These are phyloP conservation scores for Caenorhabditis sulstoni DNA, from an alignment of 2,888 invertebrate species.

Conservation along the genomic window DNA sequence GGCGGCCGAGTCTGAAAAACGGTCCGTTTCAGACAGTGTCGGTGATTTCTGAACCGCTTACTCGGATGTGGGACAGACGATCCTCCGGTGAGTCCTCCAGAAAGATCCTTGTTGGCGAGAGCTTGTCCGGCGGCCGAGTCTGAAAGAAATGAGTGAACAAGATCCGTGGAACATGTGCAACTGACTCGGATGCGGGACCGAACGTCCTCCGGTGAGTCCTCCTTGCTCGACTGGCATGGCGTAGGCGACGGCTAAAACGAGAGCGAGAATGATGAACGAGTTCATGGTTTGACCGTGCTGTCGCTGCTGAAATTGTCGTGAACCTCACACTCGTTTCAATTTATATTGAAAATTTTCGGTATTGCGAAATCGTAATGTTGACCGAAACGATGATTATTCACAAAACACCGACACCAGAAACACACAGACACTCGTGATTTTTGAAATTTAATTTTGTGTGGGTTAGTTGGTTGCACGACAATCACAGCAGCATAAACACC, in stretches of 20 bases:
- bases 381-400: conserved; percentile 1
- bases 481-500: conserved; percentile 29
- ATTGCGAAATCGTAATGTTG: conserved; percentile 17
- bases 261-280: conserved; percentile 40
- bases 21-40: background rate
- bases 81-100: conserved; percentile 39
- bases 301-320: conserved; percentile 47
- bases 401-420: conserved; percentile 25
- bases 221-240: conserved; percentile 57
- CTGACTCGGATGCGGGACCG: conserved; percentile 60
- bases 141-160: conserved; percentile 5
- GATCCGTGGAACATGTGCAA: background rate
- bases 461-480: conserved; percentile 54
- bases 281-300: conserved; percentile 18
- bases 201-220: conserved; percentile 50
- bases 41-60: too few relatives aligned
- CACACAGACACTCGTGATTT: conserved; percentile 14
- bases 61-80: conserved; percentile 52
- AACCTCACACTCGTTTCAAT: conserved; percentile 9
- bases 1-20: conserved; percentile 54
- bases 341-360: background rate
- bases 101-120: conserved; percentile 38
- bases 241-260: conserved; percentile 42
- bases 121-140: conserved; percentile 61
- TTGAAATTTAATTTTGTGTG: conserved; percentile 20